Base-by-base conservation (phyloP, 2,113 vertebrate genomes). In the Leucoraja erinaceus region DNA sequence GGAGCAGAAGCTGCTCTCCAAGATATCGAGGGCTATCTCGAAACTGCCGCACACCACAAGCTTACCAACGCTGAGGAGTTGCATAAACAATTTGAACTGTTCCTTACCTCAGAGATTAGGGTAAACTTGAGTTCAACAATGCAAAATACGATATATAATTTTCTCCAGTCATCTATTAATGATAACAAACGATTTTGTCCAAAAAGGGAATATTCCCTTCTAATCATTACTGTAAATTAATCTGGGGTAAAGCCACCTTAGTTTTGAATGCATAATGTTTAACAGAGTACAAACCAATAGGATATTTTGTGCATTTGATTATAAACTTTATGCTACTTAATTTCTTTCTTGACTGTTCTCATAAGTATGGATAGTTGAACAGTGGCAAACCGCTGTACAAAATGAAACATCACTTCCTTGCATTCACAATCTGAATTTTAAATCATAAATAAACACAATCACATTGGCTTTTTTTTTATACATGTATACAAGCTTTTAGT, bases 1-100 rank as follows among this genome's bases (percentile, higher is more conserved):
- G 98, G 98, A 72, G 97, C 98, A 18, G 98, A 99, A 94, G 96
- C 96, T 16, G 98, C 98, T 0, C 96, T 99, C 25, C 95, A 94
- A 14, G 98, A 99, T 95, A 98, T 99, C 0, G 96, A 98, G 93
- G 94, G 93, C 22, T 99, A 98, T 94, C 95, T 98, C 95, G 95
- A 96, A 93, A 97, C 97, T 0, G 97, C 97, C 8, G 96, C 97
- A 81, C 97, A 98, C 68, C 95, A 97, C 94, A 97, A 97, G 68
- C 95, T 98, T 74, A 96, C 95, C 56, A 97, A 96, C 93, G 96
- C 97, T 0, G 97, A 96, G 95, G 97, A 98, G 72, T 97, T 98
- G 93, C 97, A 97, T 94, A 97, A 97, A 95, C 97, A 98, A 94
- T 98, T 98, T 94, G 98, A 99, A 86, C 93, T 96, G n/a, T 91